Base-by-base conservation (phyloP, 2,113 vertebrate genomes). In the Lophochroa leadbeateri region DNA sequence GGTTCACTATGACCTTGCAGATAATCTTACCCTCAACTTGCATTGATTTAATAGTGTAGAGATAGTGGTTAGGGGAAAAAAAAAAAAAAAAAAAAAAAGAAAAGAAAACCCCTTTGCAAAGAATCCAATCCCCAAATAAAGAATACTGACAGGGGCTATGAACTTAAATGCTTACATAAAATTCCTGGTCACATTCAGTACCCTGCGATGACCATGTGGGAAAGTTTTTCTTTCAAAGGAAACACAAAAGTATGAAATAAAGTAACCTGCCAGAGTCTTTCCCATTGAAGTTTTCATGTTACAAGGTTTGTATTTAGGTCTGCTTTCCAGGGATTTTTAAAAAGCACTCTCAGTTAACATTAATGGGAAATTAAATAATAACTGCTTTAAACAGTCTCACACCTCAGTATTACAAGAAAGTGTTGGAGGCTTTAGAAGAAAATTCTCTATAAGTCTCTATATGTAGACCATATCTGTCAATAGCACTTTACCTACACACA, bases 81-180 rank as follows among this genome's bases (percentile, higher is more conserved):
- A n/a, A 57, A n/a, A 65, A 95, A n/a, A n/a, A 14, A 39, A 37
- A 37, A 7, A 57, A n/a, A 65, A 95, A n/a, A n/a, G 9, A 94
- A 92, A 74, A 37, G 41, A 80, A 52, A 88, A 95, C 88, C 53
- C 21, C 91, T 91, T 88, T 91, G 83, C 87, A 92, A 97, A 93
- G 81, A 90, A 95, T 86, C 57, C 92, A 91, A 57, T 92, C 95
- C 75, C 87, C 95, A 97, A 97, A 94, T 60, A 95, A 88, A 55
- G 86, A 91, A 94, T 94, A 96, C 91, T 93, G 91, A 76, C 83
- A 94, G 29, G 44, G 64, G 88, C 96, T 97, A 82, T 96, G 86
- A 97, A 94, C 91, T 87, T 74, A 70, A 89, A 96, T 90, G 92
- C 96, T 97, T 21, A 96, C 86, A 95, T 90, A 93, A 97, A 97